phyloP scores from a whole-genome alignment of 2,888 invertebrate genomes.

The Aelia acuminata region DNA sequence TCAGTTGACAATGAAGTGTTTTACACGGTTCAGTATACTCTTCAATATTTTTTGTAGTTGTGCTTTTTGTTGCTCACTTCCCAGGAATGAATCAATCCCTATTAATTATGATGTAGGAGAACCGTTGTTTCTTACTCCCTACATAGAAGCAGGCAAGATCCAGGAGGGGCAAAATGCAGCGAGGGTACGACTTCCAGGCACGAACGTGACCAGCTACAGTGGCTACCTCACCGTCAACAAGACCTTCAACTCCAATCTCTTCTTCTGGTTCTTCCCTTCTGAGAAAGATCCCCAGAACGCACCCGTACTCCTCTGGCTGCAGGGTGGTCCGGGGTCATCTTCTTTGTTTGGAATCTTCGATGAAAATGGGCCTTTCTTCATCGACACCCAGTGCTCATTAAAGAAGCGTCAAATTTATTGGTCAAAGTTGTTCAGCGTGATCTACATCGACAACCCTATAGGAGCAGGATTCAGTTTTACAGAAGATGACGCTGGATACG shows the following conservation, averaged over 20 bases:
- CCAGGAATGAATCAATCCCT: background rate
- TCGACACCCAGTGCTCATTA: conserved; percentile 70
- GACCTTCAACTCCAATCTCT: conserved; percentile 71
- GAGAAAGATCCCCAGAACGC: conserved; percentile 70
- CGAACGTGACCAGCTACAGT: conserved; percentile 73
- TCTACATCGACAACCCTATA: conserved; percentile 94
- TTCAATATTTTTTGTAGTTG: background rate
- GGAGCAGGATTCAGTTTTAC: conserved; percentile 95
- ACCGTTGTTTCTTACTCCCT: conserved; percentile 83
- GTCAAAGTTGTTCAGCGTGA: conserved; percentile 82
- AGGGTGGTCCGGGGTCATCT: conserved; percentile 87
- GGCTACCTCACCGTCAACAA: conserved; percentile 78
- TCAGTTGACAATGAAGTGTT: background rate
- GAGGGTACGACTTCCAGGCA: conserved; percentile 59
- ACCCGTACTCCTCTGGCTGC: conserved; percentile 84
- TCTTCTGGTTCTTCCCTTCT: conserved; percentile 72
- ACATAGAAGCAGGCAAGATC: conserved; percentile 80
- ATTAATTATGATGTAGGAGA: conserved; percentile 69
- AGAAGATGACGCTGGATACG: conserved; percentile 81
- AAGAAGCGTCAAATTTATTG: conserved; percentile 82
- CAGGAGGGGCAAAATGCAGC: conserved; percentile 74
- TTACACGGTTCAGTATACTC: background rate
- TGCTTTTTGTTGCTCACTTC: background rate
- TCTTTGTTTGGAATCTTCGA: conserved; percentile 85
- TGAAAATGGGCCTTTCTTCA: conserved; percentile 83